These are phyloP conservation scores for Euzetes globulus DNA, from an alignment of 2,888 invertebrate species.

Conservation along the genomic window DNA sequence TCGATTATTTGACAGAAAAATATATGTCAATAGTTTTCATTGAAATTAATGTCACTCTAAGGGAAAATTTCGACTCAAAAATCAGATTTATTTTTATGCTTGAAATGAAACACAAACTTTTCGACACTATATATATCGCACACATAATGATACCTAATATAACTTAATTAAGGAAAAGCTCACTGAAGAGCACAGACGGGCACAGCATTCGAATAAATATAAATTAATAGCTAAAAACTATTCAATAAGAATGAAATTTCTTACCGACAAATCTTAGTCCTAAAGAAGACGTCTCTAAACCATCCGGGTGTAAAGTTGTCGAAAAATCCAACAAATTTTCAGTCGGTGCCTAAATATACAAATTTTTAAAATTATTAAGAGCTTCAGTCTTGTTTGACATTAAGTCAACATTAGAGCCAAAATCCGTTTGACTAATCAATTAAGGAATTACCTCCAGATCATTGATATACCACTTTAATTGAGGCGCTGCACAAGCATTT, in stretches of 20 bases:
- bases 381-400: background rate
- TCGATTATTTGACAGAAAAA: background rate
- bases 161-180: slow-evolving; percentile 13
- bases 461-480: slow-evolving; percentile 70
- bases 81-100: slow-evolving; percentile 1
- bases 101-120: background rate
- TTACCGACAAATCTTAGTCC: slow-evolving; percentile 40
- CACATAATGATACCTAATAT: slow-evolving; percentile 17
- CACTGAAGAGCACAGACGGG: background rate
- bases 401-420: background rate
- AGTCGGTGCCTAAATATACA: slow-evolving; percentile 37
- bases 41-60: slow-evolving; percentile 19
- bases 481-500: slow-evolving; percentile 52
- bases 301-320: slow-evolving; percentile 40
- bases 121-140: background rate
- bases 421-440: background rate
- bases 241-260: background rate
- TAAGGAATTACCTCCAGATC: slow-evolving; percentile 57
- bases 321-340: slow-evolving; percentile 40
- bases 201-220: background rate
- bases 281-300: slow-evolving; percentile 40
- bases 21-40: background rate
- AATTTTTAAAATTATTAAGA: slow-evolving; percentile 11
- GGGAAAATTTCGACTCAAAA: background rate
- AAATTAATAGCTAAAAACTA: slow-evolving; percentile 7